Conservation (phyloP, 2,113 vertebrate species). For the Phrynocephalus versicolor region DNA sequence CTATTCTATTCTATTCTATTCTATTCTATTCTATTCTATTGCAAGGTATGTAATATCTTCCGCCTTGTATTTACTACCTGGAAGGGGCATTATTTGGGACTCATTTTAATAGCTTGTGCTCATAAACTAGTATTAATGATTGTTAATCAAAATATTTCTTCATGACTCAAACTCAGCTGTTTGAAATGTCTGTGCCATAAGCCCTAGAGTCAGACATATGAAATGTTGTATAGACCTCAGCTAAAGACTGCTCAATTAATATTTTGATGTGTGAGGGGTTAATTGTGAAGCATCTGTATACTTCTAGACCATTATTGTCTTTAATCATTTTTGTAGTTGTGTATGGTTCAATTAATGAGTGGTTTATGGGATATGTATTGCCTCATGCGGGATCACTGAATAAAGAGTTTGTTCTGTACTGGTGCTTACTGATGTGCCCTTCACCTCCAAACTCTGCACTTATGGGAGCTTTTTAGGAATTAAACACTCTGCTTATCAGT, state of each 20-base stretch:
- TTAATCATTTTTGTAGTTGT: neutral
- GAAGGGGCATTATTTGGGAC: neutral
- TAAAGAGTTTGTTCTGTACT: neutral
- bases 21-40: no score
- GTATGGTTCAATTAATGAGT: neutral
- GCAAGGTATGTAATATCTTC: no score
- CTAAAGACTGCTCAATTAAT: neutral
- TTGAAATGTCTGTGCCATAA: neutral
- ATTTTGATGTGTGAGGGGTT: neutral
- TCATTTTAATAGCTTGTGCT: neutral
- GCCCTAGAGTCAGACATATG: neutral
- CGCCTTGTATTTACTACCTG: neutral
- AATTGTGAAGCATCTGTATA: neutral
- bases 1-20: no score
- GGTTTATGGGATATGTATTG: neutral
- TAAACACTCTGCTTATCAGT: conserved; percentile 30
- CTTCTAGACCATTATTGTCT: neutral
- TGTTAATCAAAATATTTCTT: neutral
- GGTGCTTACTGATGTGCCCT: neutral
- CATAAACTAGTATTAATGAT: neutral
- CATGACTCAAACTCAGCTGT: neutral
- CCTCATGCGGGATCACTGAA: neutral
- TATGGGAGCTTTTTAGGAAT: neutral
- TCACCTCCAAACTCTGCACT: neutral
- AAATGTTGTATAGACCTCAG: neutral